Percentiles rank a stretch among this genome's conserved stretches.
phyloP scores from a whole-genome alignment of 2,797 vertebrate genomes.

The Phrynocephalus vlangalii region DNA sequence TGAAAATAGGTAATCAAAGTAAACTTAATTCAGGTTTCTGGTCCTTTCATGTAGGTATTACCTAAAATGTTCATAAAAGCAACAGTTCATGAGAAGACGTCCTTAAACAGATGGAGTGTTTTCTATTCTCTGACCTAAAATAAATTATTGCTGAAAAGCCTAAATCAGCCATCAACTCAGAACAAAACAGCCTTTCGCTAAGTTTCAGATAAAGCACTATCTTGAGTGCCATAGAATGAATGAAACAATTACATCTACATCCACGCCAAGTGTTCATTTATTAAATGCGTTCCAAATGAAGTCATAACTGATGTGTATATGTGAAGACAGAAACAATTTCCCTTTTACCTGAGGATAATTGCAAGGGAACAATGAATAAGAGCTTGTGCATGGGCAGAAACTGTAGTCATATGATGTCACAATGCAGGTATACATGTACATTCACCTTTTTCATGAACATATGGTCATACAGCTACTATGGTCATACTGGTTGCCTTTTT shows the following conservation, averaged over 20 bases:
- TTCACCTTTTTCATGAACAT: too few relatives aligned
- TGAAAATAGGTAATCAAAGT: slow-evolving; percentile 20
- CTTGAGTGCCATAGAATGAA: slow-evolving; percentile 1
- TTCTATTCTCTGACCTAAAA: neutral
- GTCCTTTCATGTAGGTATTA: neutral
- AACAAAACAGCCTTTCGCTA: slow-evolving; percentile 4
- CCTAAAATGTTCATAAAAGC: neutral
- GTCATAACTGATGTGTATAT: neutral
- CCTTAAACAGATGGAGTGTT: neutral
- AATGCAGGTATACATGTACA: neutral
- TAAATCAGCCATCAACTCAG: neutral
- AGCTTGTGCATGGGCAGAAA: too few relatives aligned
- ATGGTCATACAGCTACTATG: too few relatives aligned
- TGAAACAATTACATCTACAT: neutral
- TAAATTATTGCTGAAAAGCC: neutral
- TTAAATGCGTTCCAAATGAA: neutral
- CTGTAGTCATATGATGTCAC: neutral
- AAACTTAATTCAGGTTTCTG: slow-evolving; percentile 31
- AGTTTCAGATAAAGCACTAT: neutral
- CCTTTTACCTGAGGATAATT: neutral
- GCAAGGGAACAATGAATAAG: neutral
- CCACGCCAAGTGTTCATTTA: slow-evolving; percentile 5
- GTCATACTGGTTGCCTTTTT: neutral
- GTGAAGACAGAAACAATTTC: neutral
- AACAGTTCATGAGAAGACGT: accelerated